phyloP scores from a whole-genome alignment of 64 coral and sea anemone genomes.

The Anthopleura sola region DNA sequence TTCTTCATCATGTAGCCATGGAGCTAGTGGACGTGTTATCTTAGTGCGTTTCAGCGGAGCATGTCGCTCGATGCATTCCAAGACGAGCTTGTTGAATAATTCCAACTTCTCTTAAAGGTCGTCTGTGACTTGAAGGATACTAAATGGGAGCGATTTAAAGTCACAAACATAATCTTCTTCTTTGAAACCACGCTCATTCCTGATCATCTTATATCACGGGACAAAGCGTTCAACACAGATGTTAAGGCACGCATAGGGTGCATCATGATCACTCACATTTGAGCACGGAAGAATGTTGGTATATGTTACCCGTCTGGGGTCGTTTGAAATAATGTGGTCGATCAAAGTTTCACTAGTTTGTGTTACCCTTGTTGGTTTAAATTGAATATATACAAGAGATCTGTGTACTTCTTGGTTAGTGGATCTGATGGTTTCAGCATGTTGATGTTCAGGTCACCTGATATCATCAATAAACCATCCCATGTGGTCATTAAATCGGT shows the following conservation, averaged over 20 bases:
- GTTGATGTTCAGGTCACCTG: slow-evolving; percentile 37
- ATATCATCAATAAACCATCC: slow-evolving; percentile 32
- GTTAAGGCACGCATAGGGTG: slow-evolving; percentile 32
- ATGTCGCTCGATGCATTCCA: slow-evolving; percentile 45
- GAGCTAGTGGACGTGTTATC: slow-evolving; percentile 39
- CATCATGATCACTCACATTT: slow-evolving; percentile 35
- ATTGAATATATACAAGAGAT: slow-evolving; percentile 25
- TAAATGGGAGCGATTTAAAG: slow-evolving; percentile 4
- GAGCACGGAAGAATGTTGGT: slow-evolving; percentile 27
- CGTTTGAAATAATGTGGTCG: slow-evolving; percentile 35
- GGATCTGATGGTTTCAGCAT: background rate
- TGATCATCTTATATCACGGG: slow-evolving; percentile 32
- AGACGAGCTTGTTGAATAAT: background rate
- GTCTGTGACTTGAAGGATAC: slow-evolving; percentile 14
- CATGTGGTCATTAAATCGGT: background rate
- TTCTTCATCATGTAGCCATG: slow-evolving; percentile 49
- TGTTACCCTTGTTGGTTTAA: slow-evolving; percentile 16
- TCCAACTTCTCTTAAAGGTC: slow-evolving; percentile 27
- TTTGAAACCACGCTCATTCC: background rate
- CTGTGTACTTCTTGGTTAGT: background rate
- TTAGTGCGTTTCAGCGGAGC: slow-evolving; percentile 36
- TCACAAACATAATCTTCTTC: slow-evolving; percentile 9
- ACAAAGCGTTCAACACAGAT: slow-evolving; percentile 21
- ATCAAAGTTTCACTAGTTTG: slow-evolving; percentile 18
- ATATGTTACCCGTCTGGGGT: slow-evolving; percentile 6